Evolutionary conservation across 2,888 invertebrate species (phyloP), one percentile per base, ranked within the genome.

Genomic region (Malachius bipustulatus): DNA sequence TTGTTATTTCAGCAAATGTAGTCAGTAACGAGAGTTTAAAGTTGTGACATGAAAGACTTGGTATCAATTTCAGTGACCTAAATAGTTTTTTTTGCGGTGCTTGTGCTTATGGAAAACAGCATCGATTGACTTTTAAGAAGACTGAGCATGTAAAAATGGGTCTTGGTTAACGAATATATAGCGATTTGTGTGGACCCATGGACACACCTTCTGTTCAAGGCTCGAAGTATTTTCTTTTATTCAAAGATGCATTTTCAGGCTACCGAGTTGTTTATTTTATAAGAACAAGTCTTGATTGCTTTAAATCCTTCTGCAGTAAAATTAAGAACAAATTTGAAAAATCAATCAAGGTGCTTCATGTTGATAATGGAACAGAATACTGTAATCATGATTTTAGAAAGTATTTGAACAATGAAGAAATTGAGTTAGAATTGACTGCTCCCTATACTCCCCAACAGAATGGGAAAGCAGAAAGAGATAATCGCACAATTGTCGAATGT

Each of bases 51-150:
- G 16, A 35, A 4, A 16, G 16, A 12, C 26, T 15, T n/a, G 32
- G 35, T 9, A 26, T 35, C 11, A 24, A 27, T 16, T 11, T 35
- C 4, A 10, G 29, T 34, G 14, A 38, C 13, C 27, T 15, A 9
- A 30, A 6, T 32, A 39, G 32, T 4, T 39, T 49, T 8, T n/a
- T 43, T 15, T 49, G 47, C 37, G 40, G 41, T 30, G 12, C 37
- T 0, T 48, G 46, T 27, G 27, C 37, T 4, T 32, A 37, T 15
- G 45, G 43, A 4, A 48, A 47, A 30, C 36, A 41, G 1, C 44
- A 46, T 15, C 28, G 35, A 14, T 19, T 36, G 4, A 26, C 40
- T 10, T 48, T 38, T 16, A 16, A 39, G 16, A 36, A 31, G 31
- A 30, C 10, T 14, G 8, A 30, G 4, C 16, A 19, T n/a, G 6